These are phyloP conservation scores for Conops quadrifasciatus DNA, from an alignment of 2,888 invertebrate genomes.

Conservation along the genomic window DNA sequence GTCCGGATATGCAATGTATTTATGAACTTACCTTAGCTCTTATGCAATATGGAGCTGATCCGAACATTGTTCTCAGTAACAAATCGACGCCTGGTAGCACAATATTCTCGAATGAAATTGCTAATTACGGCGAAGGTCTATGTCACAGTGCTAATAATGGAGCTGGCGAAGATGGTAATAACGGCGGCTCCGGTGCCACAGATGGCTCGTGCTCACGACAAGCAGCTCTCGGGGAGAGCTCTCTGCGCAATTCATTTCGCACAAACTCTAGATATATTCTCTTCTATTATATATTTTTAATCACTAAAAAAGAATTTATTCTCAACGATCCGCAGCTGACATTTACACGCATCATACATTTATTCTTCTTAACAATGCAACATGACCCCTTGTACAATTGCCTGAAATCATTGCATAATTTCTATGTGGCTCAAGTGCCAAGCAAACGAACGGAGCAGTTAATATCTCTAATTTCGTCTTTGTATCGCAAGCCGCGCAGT, in stretches of 20 bases:
- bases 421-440: slow-evolving; percentile 72
- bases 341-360: slow-evolving; percentile 73
- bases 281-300: slow-evolving; percentile 76
- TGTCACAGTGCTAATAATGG: slow-evolving; percentile 47
- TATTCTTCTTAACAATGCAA: slow-evolving; percentile 74
- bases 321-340: slow-evolving; percentile 71
- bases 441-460: slow-evolving; percentile 72
- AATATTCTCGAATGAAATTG: slow-evolving; percentile 64
- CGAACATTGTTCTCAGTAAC: slow-evolving; percentile 71
- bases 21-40: slow-evolving; percentile 76
- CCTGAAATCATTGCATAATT: slow-evolving; percentile 73
- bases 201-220: slow-evolving; percentile 46
- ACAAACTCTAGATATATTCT: slow-evolving; percentile 69
- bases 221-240: slow-evolving; percentile 52
- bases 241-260: slow-evolving; percentile 65
- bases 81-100: slow-evolving; percentile 63
- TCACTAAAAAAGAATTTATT: slow-evolving; percentile 73
- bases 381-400: slow-evolving; percentile 75
- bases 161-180: slow-evolving; percentile 42
- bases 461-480: slow-evolving; percentile 70
- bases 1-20: slow-evolving; percentile 74
- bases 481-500: slow-evolving; percentile 74
- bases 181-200: slow-evolving; percentile 41
- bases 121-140: slow-evolving; percentile 61
- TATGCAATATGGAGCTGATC: slow-evolving; percentile 79